These are phyloP conservation scores for Hapalemur alaotrensis DNA, from an alignment of 2,797 vertebrate genomes.

Conservation along the genomic window DNA sequence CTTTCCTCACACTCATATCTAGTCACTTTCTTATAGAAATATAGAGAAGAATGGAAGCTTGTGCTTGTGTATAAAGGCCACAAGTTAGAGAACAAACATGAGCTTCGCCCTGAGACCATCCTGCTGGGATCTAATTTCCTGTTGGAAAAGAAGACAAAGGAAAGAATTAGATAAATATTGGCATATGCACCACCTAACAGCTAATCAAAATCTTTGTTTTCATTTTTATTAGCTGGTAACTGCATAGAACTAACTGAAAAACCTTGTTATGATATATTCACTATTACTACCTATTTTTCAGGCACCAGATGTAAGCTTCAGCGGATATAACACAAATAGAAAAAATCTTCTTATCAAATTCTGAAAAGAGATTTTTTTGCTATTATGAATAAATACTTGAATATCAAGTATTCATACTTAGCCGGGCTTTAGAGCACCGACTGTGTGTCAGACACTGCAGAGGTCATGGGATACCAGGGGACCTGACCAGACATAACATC, in stretches of 20 bases:
- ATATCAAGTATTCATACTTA: neutral
- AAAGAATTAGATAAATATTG: neutral
- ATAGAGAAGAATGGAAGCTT: neutral
- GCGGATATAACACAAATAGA: neutral
- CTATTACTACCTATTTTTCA: neutral
- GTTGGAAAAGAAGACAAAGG: constrained; percentile 25
- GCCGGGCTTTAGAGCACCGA: neutral
- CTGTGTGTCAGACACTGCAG: neutral
- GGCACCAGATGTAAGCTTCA: neutral
- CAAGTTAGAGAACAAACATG: constrained; percentile 2
- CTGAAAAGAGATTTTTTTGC: neutral
- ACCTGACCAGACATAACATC: neutral
- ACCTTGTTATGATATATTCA: neutral
- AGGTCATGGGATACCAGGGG: rapidly evolving
- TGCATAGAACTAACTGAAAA: neutral
- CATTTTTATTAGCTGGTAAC: neutral
- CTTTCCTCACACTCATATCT: neutral
- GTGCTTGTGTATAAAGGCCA: neutral
- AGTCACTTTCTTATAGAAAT: neutral
- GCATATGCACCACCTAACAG: neutral
- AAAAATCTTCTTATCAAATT: neutral
- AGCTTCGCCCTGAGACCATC: neutral
- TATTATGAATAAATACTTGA: neutral
- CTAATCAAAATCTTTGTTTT: neutral
- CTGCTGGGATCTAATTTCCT: constrained; percentile 27